Base-by-base conservation (phyloP, 2,797 vertebrate species). In the Ptychobarbus kaznakovi region DNA sequence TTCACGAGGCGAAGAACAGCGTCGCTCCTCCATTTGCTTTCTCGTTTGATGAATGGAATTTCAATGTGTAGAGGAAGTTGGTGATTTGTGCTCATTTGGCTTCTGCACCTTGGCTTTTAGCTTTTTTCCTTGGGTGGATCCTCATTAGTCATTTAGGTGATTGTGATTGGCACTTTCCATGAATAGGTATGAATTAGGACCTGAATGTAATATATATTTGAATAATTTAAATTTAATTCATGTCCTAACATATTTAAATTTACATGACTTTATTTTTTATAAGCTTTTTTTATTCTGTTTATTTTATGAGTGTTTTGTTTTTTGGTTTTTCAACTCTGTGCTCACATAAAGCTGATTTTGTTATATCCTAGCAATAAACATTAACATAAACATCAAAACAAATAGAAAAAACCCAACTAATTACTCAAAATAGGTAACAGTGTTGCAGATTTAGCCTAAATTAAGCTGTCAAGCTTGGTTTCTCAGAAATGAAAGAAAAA, bases 1-100 rank as follows among this genome's bases (percentile, higher is more conserved):
- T 89, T 86, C 80, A 86, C 65, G 35, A 75, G 74, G 65, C 65
- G 65, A 46, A 69, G 79, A 69, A 75, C 69, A 61, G 28, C n/a
- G 61, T 44, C 35, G 20, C 51, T 79, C n/a, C 61, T 86, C 3
- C 25, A n/a, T 63, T 76, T 69, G 46, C 44, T 75, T 61, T 80
- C 15, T 51, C 25, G 6, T 51, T 22, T 80, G 77, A 84, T 77
- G 6, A 75, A 46, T 75, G 2, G 3, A 58, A 42, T n/a, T 58
- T 63, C 20, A 16, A n/a, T 76, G 20, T 56, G 18, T 12, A 58
- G 56, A 72, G 35, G 70, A 74, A 46, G 20, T 51, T 75, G 18
- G 22, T 25, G 6, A 22, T 77, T 38, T 2, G 5, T 20, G 44
- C 66, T 40, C 3, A 25, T 70, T 81, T 58, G 66, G 4, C n/a